Percentiles rank a stretch among this genome's conserved stretches.
Evolutionary conservation across 2,797 vertebrate genomes (phyloP).

Genomic region (Tympanoctomys barrerae): DNA sequence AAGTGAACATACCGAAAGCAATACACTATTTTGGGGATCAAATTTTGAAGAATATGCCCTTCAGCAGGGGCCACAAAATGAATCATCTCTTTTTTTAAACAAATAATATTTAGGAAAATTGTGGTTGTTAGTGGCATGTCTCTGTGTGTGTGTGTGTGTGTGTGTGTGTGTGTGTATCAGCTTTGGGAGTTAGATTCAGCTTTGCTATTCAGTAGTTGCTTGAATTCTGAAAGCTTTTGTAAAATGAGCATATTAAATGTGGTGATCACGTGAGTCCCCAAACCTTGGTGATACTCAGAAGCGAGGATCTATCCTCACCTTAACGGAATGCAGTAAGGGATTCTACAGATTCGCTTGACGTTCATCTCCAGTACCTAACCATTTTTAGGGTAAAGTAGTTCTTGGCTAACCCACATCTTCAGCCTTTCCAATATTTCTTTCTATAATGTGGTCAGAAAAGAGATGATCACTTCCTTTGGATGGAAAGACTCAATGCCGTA

Average conservation of each 20-base stretch:
- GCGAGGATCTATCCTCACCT: slow-evolving; percentile 11
- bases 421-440: slow-evolving; percentile 68
- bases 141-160: background rate
- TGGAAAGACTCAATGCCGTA: slow-evolving; percentile 67
- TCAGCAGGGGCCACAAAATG: slow-evolving; percentile 19
- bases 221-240: background rate
- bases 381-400: slow-evolving; percentile 72
- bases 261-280: background rate
- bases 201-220: slow-evolving; percentile 35
- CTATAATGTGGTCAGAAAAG: slow-evolving; percentile 74
- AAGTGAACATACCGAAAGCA: slow-evolving; percentile 29
- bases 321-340: slow-evolving; percentile 58
- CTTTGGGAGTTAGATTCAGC: background rate
- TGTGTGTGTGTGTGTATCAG: background rate
- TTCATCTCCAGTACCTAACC: slow-evolving; percentile 54
- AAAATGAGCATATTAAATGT: slow-evolving; percentile 30
- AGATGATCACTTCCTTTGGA: slow-evolving; percentile 69
- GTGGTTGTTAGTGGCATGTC: background rate
- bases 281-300: slow-evolving; percentile 52
- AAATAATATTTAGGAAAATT: background rate
- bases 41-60: slow-evolving; percentile 28
- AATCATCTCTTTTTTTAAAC: slow-evolving; percentile 46
- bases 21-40: background rate
- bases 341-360: slow-evolving; percentile 33
- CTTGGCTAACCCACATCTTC: slow-evolving; percentile 62